Evolutionary conservation across 2,888 invertebrate genomes (phyloP).

Genomic region (Sesamia inferens): DNA sequence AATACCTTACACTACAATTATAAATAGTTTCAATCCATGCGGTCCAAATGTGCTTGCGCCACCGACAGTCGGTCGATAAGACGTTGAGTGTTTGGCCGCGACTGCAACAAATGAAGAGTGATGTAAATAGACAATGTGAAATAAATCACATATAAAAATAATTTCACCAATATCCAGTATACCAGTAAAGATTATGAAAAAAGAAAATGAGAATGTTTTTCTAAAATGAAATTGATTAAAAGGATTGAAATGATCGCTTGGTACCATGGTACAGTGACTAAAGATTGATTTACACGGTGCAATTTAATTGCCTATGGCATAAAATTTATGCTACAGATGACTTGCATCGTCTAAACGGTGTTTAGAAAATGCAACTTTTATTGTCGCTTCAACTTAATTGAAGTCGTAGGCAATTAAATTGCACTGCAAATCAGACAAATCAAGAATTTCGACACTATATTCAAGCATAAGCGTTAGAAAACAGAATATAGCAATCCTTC

Average conservation of each 20-base stretch:
- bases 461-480: neutral
- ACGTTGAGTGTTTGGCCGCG: constrained; percentile 84
- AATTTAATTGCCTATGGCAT: too few relatives aligned
- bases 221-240: neutral
- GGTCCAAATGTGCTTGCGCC: constrained; percentile 86
- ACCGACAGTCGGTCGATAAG: constrained; percentile 85
- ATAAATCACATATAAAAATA: neutral
- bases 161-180: neutral
- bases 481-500: neutral
- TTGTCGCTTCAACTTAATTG: too few relatives aligned
- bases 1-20: constrained; percentile 47
- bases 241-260: neutral
- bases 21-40: constrained; percentile 80
- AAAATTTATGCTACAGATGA: too few relatives aligned
- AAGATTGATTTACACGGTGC: too few relatives aligned
- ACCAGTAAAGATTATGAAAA: too few relatives aligned
- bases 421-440: neutral
- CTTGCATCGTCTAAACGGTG: too few relatives aligned
- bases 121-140: neutral
- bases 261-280: neutral
- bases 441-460: neutral
- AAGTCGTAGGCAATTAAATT: too few relatives aligned
- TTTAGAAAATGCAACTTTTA: too few relatives aligned
- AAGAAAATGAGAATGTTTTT: neutral
- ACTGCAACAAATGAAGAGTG: constrained; percentile 71